Base-by-base conservation (phyloP, 2,888 invertebrate species). In the Chymomyza amoena region DNA sequence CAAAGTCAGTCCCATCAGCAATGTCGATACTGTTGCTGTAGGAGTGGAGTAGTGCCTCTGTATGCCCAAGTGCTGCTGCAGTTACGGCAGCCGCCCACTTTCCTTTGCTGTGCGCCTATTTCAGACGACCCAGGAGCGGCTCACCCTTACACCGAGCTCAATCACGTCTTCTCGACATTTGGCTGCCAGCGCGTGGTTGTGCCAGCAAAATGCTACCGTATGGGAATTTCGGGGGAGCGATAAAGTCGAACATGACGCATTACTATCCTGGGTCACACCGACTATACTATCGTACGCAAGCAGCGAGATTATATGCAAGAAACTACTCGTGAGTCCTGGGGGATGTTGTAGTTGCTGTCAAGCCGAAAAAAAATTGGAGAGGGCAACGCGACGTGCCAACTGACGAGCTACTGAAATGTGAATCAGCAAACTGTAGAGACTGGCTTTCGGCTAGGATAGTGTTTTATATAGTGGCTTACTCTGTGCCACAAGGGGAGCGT, bases 181-280 rank as follows among this genome's bases (percentile, higher is more conserved):
- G 62, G 18, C 25, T 57, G 28, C 20, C 57, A 25, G 57, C 39
- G 9, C 16, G 16, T 52, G 64, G 68, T 57, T 66, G 65, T 52
- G 9, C 72, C 65, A n/a, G 64, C 68, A 71, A 63, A 50, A 45
- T 64, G 68, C 64, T 56, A 50, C 45, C 50, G 25, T 74, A 61
- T 74, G 69, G 69, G 79, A 75, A 80, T 84, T 85, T 79, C 15
- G 69, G 69, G 51, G 68, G 54, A 60, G 69, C 67, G 77, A 76
- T 81, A 76, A 81, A 75, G 74, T 80, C 71, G 76, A 73, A 75
- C 80, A 73, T 79, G 72, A 74, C 76, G 78, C 77, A 84, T 81
- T 86, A 84, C 73, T 59, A 65, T 56, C 70, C 63, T 32, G 36
- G 60, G 62, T 69, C 74, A 68, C 67, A 68, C 70, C 25, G 28